phyloP scores from a whole-genome alignment of 2,888 invertebrate genomes.

The Patella pellucida region DNA sequence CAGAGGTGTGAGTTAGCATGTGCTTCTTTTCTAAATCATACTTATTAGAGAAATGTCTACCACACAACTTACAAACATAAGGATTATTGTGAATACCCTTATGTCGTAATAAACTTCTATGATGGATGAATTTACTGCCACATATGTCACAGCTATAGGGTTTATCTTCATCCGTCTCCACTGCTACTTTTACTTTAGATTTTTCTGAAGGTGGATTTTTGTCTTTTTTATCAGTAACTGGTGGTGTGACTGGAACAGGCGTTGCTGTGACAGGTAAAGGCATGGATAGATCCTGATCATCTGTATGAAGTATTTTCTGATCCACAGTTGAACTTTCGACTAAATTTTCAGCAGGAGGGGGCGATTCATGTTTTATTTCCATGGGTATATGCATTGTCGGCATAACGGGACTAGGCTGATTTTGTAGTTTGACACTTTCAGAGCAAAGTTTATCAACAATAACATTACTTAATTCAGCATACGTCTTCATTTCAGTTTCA shows the following conservation, averaged over 20 bases:
- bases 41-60: conserved; percentile 8
- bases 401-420: not conserved
- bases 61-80: conserved; percentile 2
- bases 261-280: not conserved
- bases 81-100: conserved; percentile 7
- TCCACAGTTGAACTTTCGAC: not conserved
- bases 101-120: conserved; percentile 5
- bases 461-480: conserved; percentile 9
- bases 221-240: not conserved
- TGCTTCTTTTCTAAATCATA: conserved; percentile 10
- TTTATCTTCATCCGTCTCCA: not conserved
- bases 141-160: conserved; percentile 4
- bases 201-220: not conserved
- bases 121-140: conserved; percentile 8
- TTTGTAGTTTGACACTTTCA: conserved; percentile 9
- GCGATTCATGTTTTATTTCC: not conserved
- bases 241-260: not conserved
- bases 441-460: conserved; percentile 10
- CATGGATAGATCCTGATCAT: not conserved
- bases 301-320: not conserved
- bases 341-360: not conserved
- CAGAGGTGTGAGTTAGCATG: conserved; percentile 1
- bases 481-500: conserved; percentile 7
- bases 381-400: not conserved
- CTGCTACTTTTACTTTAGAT: not conserved